Percentiles rank a stretch among this genome's conserved stretches.
These are phyloP conservation scores for Lycaena phlaeas DNA, from an alignment of 2,888 invertebrate species.

Conservation along the genomic window DNA sequence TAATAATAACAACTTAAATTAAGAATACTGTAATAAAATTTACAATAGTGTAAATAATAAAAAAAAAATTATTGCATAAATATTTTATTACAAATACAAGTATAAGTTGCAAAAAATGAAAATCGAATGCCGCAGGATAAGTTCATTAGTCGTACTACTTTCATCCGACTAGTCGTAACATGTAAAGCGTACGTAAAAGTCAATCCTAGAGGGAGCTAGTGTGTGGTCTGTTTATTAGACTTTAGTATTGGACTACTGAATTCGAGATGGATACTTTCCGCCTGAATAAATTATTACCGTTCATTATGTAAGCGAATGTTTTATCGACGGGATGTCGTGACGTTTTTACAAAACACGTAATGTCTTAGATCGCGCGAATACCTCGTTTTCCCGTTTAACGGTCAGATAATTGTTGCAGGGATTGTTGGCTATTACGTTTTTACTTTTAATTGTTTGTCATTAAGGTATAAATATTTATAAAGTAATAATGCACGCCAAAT, in stretches of 20 bases:
- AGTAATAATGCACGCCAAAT: too few relatives aligned
- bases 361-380: slow-evolving; percentile 17
- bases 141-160: too few relatives aligned
- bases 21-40: too few relatives aligned
- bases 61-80: too few relatives aligned
- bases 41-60: too few relatives aligned
- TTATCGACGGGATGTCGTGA: slow-evolving; percentile 62
- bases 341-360: slow-evolving; percentile 16
- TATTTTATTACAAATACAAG: too few relatives aligned
- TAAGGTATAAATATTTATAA: too few relatives aligned
- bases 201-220: slow-evolving; percentile 2
- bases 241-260: slow-evolving; percentile 6
- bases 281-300: slow-evolving; percentile 56
- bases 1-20: too few relatives aligned
- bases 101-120: too few relatives aligned
- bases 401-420: too few relatives aligned
- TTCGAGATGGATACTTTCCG: slow-evolving; percentile 49
- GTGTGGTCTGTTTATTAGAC: slow-evolving; percentile 5
- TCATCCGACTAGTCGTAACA: neutral
- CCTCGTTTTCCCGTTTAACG: slow-evolving; percentile 16
- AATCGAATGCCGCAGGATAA: too few relatives aligned
- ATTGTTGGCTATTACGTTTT: slow-evolving; percentile 3
- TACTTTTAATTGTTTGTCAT: neutral
- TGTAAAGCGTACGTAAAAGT: neutral
- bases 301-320: slow-evolving; percentile 53